Evolutionary conservation across 1,140 invertebrate genomes (phyloP).

Genomic region (Eupristina koningsbergeri): DNA sequence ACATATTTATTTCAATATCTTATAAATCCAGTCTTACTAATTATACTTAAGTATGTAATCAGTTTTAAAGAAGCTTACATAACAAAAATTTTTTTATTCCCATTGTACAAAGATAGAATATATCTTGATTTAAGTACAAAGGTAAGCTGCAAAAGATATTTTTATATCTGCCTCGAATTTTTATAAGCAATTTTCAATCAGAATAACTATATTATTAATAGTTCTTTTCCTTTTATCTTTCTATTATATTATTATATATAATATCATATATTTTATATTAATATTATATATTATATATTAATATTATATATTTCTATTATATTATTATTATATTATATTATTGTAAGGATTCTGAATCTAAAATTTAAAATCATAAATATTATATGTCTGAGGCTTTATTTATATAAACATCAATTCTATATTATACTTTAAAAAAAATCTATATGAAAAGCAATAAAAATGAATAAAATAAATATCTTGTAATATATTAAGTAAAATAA

Average conservation of each 20-base stretch:
- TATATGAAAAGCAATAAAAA: not conserved
- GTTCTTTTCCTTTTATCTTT: not conserved
- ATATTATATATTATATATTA: too few species aligned
- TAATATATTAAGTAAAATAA: not conserved
- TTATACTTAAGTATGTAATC: too few species aligned
- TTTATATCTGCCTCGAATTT: not conserved
- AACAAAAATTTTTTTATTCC: not conserved
- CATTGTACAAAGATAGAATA: not conserved
- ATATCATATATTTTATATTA: too few species aligned
- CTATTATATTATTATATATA: not conserved
- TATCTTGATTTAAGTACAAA: not conserved
- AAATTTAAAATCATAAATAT: not conserved
- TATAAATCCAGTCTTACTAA: too few species aligned
- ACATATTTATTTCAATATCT: too few species aligned
- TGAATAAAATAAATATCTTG: not conserved
- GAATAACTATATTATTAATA: not conserved
- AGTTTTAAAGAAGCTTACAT: too few species aligned
- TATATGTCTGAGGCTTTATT: not conserved
- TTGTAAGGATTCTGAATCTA: too few species aligned
- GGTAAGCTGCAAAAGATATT: not conserved
- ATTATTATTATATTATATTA: too few species aligned
- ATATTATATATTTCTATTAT: too few species aligned
- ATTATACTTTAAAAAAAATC: not conserved
- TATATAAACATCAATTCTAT: not conserved
- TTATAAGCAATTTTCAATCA: slow-evolving; percentile 1